Evolutionary conservation across 92 coral and sea anemone genomes (phyloP).

Genomic region (Isaurus tuberculatus): DNA sequence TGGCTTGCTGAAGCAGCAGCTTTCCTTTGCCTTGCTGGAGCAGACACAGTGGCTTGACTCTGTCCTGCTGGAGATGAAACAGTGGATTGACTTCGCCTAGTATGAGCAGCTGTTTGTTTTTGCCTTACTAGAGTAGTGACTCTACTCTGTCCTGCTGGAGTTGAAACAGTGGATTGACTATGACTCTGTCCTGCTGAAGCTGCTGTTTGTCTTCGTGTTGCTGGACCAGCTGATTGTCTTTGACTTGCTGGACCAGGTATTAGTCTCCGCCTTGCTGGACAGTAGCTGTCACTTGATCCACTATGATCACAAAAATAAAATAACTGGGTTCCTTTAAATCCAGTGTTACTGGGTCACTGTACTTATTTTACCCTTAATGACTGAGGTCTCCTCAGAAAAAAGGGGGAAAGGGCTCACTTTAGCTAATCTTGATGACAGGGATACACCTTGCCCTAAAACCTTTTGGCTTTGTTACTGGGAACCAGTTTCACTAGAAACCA

Average conservation of each 20-base stretch:
- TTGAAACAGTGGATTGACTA: not conserved
- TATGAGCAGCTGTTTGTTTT: not conserved
- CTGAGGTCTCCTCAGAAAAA: constrained; percentile 4
- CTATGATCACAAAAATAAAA: constrained; percentile 11
- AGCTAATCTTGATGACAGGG: constrained; percentile 19
- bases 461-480: constrained; percentile 2
- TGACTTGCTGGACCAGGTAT: constrained; percentile 22
- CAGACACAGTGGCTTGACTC: not conserved
- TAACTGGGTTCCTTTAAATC: constrained; percentile 5
- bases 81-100: not conserved
- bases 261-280: constrained; percentile 25
- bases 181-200: constrained; percentile 10
- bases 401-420: constrained; percentile 8
- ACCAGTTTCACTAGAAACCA: constrained; percentile 11
- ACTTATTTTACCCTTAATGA: constrained; percentile 11
- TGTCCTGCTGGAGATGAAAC: not conserved
- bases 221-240: constrained; percentile 16
- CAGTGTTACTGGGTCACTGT: not conserved
- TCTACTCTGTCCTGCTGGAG: too few relatives aligned
- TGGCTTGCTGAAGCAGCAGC: constrained; percentile 9
- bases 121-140: not conserved
- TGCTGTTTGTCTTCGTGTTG: constrained; percentile 15
- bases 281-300: constrained; percentile 28
- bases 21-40: constrained; percentile 8
- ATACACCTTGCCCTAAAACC: constrained; percentile 5